phyloP scores from a whole-genome alignment of 2,888 invertebrate genomes.

The Drosophila borborema region DNA sequence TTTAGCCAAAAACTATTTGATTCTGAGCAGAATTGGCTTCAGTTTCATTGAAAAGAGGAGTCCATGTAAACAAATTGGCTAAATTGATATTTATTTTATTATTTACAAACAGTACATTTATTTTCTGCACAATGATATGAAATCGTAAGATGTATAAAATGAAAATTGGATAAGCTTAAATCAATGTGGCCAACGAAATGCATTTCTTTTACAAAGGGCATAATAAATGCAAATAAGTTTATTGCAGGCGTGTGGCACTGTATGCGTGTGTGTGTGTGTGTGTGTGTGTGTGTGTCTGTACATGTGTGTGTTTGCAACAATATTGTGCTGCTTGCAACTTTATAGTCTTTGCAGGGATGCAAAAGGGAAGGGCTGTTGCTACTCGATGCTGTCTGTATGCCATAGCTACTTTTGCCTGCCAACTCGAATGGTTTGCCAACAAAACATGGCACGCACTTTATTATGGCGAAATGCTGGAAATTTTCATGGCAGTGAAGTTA shows the following conservation, averaged over 20 bases:
- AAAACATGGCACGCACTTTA: slow-evolving; percentile 63
- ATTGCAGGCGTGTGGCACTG: slow-evolving; percentile 5
- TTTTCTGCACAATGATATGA: neutral
- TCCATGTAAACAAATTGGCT: neutral
- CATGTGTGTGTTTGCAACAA: slow-evolving; percentile 37
- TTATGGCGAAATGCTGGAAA: slow-evolving; percentile 67
- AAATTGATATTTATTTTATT: neutral
- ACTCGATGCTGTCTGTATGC: slow-evolving; percentile 1
- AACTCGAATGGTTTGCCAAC: slow-evolving; percentile 20
- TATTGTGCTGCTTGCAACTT: slow-evolving; percentile 58
- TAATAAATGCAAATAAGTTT: slow-evolving; percentile 59
- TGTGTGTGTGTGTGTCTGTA: neutral
- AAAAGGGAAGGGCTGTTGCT: neutral
- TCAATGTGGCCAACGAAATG: slow-evolving; percentile 12
- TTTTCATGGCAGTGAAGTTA: slow-evolving; percentile 71
- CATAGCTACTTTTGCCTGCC: slow-evolving; percentile 28
- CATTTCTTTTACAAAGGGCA: slow-evolving; percentile 42
- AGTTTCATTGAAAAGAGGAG: neutral
- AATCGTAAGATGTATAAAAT: neutral
- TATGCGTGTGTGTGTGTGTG: neutral
- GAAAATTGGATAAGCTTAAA: slow-evolving; percentile 20
- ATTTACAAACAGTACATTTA: neutral
- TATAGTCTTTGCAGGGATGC: slow-evolving; percentile 34
- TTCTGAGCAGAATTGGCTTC: neutral
- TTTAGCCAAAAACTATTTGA: neutral